phyloP scores from a whole-genome alignment of 2,113 vertebrate species.

The Chloroceryle aenea region DNA sequence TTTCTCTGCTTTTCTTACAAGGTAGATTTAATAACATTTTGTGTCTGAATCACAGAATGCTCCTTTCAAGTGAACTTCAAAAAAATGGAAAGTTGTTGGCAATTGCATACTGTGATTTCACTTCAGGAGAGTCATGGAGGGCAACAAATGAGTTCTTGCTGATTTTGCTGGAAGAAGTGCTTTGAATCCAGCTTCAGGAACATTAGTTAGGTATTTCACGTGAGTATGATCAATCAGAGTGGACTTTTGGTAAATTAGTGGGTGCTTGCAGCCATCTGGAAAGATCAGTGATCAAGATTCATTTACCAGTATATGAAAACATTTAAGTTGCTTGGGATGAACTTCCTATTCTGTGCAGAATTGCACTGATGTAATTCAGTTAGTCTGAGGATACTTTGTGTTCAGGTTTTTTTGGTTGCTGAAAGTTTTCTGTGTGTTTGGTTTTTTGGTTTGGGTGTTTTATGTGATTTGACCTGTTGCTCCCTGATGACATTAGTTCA shows the following conservation, averaged over 20 bases:
- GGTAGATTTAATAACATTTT: background rate
- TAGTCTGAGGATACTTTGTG: background rate
- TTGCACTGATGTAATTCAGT: background rate
- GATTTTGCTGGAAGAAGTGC: background rate
- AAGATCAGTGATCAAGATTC: background rate
- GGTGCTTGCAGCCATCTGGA: background rate
- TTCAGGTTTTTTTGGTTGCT: background rate
- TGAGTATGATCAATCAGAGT: background rate
- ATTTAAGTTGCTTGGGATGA: background rate
- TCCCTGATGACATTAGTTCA: background rate
- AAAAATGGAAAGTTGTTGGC: background rate
- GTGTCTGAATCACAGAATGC: background rate
- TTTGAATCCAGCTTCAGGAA: background rate
- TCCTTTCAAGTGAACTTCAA: conserved; percentile 14
- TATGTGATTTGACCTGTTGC: background rate
- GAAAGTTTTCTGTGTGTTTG: background rate
- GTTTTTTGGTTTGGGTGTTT: background rate
- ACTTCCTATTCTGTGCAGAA: background rate
- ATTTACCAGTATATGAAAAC: background rate
- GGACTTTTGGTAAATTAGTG: background rate
- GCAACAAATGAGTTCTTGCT: conserved; percentile 2
- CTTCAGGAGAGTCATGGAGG: background rate
- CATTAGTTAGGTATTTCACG: background rate
- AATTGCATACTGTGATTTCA: background rate
- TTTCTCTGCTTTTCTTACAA: background rate